Percentiles rank a stretch among this genome's conserved stretches.
These are phyloP conservation scores for Drosophila tani DNA, from an alignment of 1,140 invertebrate genomes.

Conservation along the genomic window DNA sequence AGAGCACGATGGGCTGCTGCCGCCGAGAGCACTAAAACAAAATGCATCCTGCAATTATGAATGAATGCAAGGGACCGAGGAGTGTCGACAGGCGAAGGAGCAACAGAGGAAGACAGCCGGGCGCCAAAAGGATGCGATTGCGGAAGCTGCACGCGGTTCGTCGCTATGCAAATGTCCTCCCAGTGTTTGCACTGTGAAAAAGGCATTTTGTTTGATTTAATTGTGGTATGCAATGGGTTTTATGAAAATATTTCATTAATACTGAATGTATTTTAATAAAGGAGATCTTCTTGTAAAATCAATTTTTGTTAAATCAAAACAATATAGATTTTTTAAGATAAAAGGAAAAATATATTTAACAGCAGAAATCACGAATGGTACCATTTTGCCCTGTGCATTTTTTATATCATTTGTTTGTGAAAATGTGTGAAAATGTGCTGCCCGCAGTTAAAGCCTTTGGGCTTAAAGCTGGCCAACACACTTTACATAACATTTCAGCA, in stretches of 20 bases:
- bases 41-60: constrained; percentile 80
- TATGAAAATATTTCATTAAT: background rate
- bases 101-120: constrained; percentile 46
- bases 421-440: background rate
- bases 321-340: too few relatives aligned
- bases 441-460: constrained; percentile 18
- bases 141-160: constrained; percentile 45
- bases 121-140: constrained; percentile 54
- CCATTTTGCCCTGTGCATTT: background rate
- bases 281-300: too few relatives aligned
- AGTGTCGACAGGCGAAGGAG: constrained; percentile 27
- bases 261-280: too few relatives aligned
- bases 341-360: background rate
- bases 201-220: background rate
- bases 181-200: constrained; percentile 7
- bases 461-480: constrained; percentile 38
- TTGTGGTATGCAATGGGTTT: background rate
- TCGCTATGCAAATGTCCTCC: constrained; percentile 33
- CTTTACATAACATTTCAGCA: constrained; percentile 48
- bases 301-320: too few relatives aligned
- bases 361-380: background rate
- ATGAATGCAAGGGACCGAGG: constrained; percentile 43
- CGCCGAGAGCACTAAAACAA: constrained; percentile 52
- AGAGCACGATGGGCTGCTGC: constrained; percentile 3
- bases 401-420: background rate